These are phyloP conservation scores for Coranthus polyacanthus DNA, from an alignment of 2,797 vertebrate species.

Conservation along the genomic window DNA sequence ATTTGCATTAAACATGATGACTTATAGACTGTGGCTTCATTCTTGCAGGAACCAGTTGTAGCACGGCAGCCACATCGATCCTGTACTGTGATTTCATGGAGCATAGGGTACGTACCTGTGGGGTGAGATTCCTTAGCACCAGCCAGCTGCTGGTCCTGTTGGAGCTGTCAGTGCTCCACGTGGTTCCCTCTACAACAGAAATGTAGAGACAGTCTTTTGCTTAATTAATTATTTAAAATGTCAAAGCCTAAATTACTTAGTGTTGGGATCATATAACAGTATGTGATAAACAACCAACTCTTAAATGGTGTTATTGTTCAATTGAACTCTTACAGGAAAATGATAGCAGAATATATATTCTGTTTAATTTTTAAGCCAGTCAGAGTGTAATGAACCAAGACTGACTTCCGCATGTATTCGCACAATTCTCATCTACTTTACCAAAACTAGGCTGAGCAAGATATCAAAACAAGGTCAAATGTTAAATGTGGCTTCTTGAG, in stretches of 20 bases:
- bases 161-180: conserved; percentile 97
- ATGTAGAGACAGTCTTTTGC: not conserved
- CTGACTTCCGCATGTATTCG: no score
- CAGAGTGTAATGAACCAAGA: no score
- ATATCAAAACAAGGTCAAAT: conserved; percentile 45
- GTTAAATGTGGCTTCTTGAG: not conserved
- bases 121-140: conserved; percentile 97
- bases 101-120: conserved; percentile 86
- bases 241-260: no score
- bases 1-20: not conserved
- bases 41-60: not conserved
- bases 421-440: not conserved
- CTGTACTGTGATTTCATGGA: not conserved
- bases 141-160: conserved; percentile 98
- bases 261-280: no score
- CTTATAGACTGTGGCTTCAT: not conserved
- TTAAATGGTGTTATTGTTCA: no score
- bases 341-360: no score
- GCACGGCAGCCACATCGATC: not conserved
- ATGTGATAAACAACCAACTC: no score
- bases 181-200: conserved; percentile 86
- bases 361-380: no score
- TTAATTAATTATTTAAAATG: no score
- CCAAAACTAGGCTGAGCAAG: not conserved
- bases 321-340: no score